phyloP scores from a whole-genome alignment of 2,113 vertebrate genomes.

The Atractosteus spatula region DNA sequence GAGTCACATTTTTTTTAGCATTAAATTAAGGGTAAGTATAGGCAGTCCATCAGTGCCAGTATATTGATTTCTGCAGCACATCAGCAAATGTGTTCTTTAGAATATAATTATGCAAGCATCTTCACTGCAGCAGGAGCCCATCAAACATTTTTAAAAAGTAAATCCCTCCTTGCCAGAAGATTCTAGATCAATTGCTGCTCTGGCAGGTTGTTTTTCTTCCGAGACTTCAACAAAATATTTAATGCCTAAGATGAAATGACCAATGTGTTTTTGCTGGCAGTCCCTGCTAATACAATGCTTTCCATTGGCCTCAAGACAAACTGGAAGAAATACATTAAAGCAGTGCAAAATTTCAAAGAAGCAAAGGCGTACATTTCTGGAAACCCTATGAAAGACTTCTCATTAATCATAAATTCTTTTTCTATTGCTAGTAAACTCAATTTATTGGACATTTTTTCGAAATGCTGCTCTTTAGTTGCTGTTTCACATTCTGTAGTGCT shows the following conservation, averaged over 20 bases:
- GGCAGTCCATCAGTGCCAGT: conserved; percentile 5
- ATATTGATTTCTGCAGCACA: conserved; percentile 8
- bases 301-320: neutral
- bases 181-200: neutral
- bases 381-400: neutral
- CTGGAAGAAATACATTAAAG: neutral
- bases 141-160: conserved; percentile 1
- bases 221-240: neutral
- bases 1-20: neutral
- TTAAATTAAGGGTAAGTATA: neutral
- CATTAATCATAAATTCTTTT: neutral
- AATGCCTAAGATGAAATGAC: neutral
- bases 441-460: neutral
- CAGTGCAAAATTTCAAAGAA: conserved; percentile 1
- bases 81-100: conserved; percentile 12
- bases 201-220: conserved; percentile 12
- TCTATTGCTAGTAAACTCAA: neutral
- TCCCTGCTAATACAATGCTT: neutral
- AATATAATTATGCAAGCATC: conserved; percentile 10
- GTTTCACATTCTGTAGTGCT: neutral
- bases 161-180: conserved; percentile 2
- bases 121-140: neutral
- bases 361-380: neutral
- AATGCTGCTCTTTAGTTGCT: neutral
- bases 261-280: neutral